These are phyloP conservation scores for Philaenus spumarius DNA, from an alignment of 1,140 invertebrate genomes.

Conservation along the genomic window DNA sequence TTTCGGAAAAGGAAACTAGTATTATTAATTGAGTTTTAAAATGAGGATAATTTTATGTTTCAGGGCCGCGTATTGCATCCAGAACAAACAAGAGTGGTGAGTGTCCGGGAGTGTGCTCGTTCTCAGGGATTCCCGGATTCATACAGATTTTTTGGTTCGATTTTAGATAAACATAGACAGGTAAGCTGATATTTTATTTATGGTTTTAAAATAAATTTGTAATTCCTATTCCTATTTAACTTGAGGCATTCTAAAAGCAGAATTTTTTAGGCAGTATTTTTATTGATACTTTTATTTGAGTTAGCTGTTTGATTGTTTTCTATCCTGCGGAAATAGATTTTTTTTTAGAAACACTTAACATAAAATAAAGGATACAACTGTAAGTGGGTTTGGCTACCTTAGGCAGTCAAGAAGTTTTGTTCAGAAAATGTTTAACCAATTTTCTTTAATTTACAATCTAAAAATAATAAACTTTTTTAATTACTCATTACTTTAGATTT, in stretches of 20 bases:
- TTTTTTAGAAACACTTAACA: not conserved
- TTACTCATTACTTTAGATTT: too few relatives aligned
- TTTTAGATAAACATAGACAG: constrained; percentile 76
- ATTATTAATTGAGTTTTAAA: too few relatives aligned
- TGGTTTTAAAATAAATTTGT: constrained; percentile 7
- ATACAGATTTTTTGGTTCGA: constrained; percentile 67
- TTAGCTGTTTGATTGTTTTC: not conserved
- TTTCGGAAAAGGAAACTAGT: too few relatives aligned
- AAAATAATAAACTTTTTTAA: too few relatives aligned
- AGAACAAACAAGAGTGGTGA: constrained; percentile 70
- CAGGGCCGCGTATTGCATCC: constrained; percentile 73
- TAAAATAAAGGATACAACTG: not conserved
- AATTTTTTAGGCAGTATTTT: not conserved
- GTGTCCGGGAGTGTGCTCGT: constrained; percentile 77
- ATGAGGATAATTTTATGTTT: constrained; percentile 24
- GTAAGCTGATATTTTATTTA: constrained; percentile 38
- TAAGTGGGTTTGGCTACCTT: not conserved
- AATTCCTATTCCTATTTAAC: not conserved
- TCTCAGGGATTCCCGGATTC: constrained; percentile 81
- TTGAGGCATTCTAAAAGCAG: not conserved
- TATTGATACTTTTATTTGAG: not conserved
- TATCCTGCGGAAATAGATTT: not conserved
- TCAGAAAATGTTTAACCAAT: not conserved
- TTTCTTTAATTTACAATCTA: not conserved
- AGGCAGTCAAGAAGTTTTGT: too few relatives aligned